Percentiles rank a stretch among this genome's conserved stretches.
These are phyloP conservation scores for Anguilla japonica DNA, from an alignment of 2,113 vertebrate species.

Conservation along the genomic window DNA sequence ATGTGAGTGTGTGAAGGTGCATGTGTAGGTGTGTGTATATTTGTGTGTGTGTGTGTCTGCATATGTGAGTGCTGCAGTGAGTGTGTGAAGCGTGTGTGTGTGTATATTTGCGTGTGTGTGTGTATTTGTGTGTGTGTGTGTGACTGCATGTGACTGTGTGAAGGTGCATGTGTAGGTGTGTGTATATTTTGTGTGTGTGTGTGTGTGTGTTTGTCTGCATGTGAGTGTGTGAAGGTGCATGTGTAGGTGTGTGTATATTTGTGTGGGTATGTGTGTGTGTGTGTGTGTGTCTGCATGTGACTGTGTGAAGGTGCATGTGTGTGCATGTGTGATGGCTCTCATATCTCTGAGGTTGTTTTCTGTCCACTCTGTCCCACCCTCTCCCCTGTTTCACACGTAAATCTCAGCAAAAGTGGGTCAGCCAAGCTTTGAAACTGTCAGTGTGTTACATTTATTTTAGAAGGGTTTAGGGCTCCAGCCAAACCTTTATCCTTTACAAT, in stretches of 20 bases:
- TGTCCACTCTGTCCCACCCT: constrained; percentile 25
- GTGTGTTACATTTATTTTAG: constrained; percentile 60
- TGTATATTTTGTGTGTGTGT: neutral
- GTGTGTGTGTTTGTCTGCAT: too few species aligned
- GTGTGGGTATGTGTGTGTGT: neutral
- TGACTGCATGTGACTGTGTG: neutral
- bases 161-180: neutral
- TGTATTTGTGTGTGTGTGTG: neutral
- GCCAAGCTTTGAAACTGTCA: constrained; percentile 56
- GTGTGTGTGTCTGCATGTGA: neutral
- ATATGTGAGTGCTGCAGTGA: too few species aligned
- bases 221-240: neutral
- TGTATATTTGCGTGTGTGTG: neutral
- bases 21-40: neutral
- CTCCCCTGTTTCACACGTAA: constrained; percentile 54
- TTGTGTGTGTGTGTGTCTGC: neutral
- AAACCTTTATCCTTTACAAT: constrained; percentile 45
- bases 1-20: neutral
- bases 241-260: neutral
- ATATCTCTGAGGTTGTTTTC: neutral
- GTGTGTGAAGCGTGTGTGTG: neutral
- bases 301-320: neutral
- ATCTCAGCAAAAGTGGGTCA: constrained; percentile 64
- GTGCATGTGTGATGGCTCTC: neutral
- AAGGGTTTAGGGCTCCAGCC: constrained; percentile 46